phyloP scores from a whole-genome alignment of 2,797 vertebrate species.

The Aplochiton taeniatus region DNA sequence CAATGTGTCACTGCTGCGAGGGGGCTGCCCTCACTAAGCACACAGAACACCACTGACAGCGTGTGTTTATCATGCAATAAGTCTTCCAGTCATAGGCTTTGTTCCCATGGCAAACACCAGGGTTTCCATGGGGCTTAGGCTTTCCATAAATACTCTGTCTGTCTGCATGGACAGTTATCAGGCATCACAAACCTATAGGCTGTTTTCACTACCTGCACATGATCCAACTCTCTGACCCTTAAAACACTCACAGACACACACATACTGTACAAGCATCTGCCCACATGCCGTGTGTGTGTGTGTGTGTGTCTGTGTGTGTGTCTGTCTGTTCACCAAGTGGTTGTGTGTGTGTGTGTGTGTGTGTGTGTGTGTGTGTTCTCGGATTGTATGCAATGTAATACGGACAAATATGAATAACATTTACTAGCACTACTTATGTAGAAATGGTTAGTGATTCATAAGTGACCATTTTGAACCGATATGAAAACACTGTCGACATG shows the following conservation, averaged over 20 bases:
- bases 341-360: too few species aligned
- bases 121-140: slow-evolving; percentile 18
- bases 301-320: too few species aligned
- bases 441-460: too few species aligned
- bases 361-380: too few species aligned
- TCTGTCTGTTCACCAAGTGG: too few species aligned
- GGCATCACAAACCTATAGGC: background rate
- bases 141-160: slow-evolving; percentile 52
- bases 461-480: too few species aligned
- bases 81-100: slow-evolving; percentile 34
- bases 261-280: background rate
- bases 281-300: background rate
- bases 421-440: too few species aligned
- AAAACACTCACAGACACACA: slow-evolving; percentile 5
- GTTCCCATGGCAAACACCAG: slow-evolving; percentile 26
- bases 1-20: slow-evolving; percentile 2
- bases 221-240: slow-evolving; percentile 15
- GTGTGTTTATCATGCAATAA: slow-evolving; percentile 38
- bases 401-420: too few species aligned
- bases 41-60: slow-evolving; percentile 10
- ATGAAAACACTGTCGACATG: too few species aligned
- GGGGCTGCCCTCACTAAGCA: background rate
- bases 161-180: slow-evolving; percentile 29
- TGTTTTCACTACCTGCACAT: slow-evolving; percentile 36
- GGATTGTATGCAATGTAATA: too few species aligned